Percentiles rank a stretch among this genome's conserved stretches.
phyloP scores from a whole-genome alignment of 1,140 invertebrate species.

The Schlechtendalia chinensis region DNA sequence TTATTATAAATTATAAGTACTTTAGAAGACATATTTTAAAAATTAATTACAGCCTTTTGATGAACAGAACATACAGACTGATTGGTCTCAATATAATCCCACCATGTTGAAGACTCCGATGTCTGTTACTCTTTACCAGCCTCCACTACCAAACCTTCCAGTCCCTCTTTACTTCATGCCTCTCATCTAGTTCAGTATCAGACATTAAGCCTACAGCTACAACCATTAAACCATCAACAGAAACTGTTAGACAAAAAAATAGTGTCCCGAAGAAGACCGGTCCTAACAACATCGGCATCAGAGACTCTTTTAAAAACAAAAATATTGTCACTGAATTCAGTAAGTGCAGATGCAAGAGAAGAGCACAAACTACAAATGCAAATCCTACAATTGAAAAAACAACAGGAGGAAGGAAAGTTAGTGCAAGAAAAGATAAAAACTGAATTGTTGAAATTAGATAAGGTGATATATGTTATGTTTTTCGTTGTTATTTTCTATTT shows the following conservation, averaged over 20 bases:
- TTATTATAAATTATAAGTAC: too few species aligned
- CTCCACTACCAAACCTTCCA: slow-evolving; percentile 5
- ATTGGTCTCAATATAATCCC: not conserved
- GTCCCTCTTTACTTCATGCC: not conserved
- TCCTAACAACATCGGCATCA: not conserved
- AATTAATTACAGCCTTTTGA: too few species aligned
- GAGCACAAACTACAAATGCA: slow-evolving; percentile 27
- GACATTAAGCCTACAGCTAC: not conserved
- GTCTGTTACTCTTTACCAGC: slow-evolving; percentile 1
- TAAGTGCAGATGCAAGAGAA: slow-evolving; percentile 11
- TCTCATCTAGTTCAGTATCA: not conserved
- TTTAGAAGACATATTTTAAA: too few species aligned
- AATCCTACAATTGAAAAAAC: slow-evolving; percentile 3
- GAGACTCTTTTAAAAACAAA: slow-evolving; percentile 10
- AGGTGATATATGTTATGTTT: not conserved
- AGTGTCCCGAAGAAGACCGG: slow-evolving; percentile 28
- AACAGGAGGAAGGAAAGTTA: slow-evolving; percentile 20
- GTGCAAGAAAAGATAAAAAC: slow-evolving; percentile 23
- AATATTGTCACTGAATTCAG: too few species aligned
- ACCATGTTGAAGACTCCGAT: slow-evolving; percentile 8
- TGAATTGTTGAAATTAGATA: slow-evolving; percentile 21
- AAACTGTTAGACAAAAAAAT: not conserved
- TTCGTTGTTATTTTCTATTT: not conserved
- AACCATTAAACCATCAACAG: not conserved
- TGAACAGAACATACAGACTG: not conserved